Conservation (phyloP, 2,113 vertebrate genomes). For the Pipa parva region DNA sequence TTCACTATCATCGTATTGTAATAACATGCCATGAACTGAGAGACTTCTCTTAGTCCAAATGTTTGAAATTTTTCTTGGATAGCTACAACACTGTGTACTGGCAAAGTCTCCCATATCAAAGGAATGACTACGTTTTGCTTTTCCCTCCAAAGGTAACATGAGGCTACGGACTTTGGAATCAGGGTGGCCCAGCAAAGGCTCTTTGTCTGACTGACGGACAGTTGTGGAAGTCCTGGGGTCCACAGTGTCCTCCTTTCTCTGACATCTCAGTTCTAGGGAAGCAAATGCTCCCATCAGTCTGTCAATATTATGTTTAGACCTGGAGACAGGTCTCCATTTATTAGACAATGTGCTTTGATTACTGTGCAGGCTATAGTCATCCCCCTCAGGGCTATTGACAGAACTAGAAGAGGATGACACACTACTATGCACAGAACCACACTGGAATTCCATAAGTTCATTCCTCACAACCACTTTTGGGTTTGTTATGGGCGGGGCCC, state of each 20-base stretch:
- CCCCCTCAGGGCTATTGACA: conserved; percentile 72
- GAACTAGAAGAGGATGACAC: conserved; percentile 82
- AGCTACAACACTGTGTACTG: conserved; percentile 72
- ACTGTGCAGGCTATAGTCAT: conserved; percentile 69
- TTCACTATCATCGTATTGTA: conserved; percentile 76
- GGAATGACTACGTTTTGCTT: conserved; percentile 92
- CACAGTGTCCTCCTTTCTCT: conserved; percentile 68
- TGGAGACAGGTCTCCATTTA: conserved; percentile 77
- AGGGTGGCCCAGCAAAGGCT: conserved; percentile 84
- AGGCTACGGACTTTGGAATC: conserved; percentile 80
- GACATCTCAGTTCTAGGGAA: conserved; percentile 86
- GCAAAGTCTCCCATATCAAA: conserved; percentile 92
- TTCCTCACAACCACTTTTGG: conserved; percentile 81
- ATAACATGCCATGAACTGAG: conserved; percentile 91
- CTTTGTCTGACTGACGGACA: conserved; percentile 77
- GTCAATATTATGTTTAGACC: conserved; percentile 82
- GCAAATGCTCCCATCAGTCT: conserved; percentile 91
- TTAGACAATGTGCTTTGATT: conserved; percentile 75
- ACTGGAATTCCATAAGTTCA: conserved; percentile 84
- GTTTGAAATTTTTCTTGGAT: conserved; percentile 85
- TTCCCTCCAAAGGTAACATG: conserved; percentile 82
- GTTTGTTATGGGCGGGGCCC: conserved; percentile 65
- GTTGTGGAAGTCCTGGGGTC: conserved; percentile 67
- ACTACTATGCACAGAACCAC: conserved; percentile 78
- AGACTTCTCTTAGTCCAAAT: conserved; percentile 98